phyloP scores from a whole-genome alignment of 2,113 vertebrate species.

The Gasterosteus nipponicus region DNA sequence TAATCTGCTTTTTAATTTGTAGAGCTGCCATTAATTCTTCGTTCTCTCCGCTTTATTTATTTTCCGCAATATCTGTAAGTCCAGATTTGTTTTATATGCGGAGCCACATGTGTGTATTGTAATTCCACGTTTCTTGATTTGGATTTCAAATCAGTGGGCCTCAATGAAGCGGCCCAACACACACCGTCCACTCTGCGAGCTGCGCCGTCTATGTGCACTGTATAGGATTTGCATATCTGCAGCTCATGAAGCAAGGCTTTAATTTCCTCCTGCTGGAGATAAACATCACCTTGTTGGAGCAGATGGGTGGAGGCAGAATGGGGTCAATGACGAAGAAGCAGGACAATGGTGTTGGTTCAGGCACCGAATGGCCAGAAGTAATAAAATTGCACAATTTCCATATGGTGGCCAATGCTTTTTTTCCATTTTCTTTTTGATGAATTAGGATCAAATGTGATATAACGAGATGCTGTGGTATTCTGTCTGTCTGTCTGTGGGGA shows the following conservation, averaged over 20 bases:
- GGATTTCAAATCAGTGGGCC: conserved; percentile 61
- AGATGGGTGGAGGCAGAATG: conserved; percentile 85
- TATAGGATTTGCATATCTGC: conserved; percentile 90
- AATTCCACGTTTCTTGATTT: conserved; percentile 60
- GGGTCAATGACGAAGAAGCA: conserved; percentile 77
- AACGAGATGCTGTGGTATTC: conserved; percentile 35
- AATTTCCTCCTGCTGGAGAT: conserved; percentile 98
- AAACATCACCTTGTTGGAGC: conserved; percentile 98
- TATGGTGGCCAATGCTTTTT: conserved; percentile 48
- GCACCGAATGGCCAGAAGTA: conserved; percentile 72
- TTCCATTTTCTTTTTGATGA: conserved; percentile 39
- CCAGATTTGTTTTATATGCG: conserved; percentile 1
- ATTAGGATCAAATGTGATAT: conserved; percentile 69
- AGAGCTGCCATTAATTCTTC: conserved; percentile 49
- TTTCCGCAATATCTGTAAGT: conserved; percentile 52
- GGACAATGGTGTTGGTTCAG: conserved; percentile 75
- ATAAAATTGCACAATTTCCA: conserved; percentile 80
- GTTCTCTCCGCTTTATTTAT: conserved; percentile 38
- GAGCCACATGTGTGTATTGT: conserved; percentile 46
- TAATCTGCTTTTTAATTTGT: conserved; percentile 43
- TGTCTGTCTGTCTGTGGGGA: not conserved
- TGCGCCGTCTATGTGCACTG: conserved; percentile 77
- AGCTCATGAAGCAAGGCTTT: conserved; percentile 90
- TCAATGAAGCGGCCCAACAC: conserved; percentile 48
- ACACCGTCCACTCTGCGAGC: conserved; percentile 39